These are phyloP conservation scores for Cygnus olor DNA, from an alignment of 2,797 vertebrate genomes.

Conservation along the genomic window DNA sequence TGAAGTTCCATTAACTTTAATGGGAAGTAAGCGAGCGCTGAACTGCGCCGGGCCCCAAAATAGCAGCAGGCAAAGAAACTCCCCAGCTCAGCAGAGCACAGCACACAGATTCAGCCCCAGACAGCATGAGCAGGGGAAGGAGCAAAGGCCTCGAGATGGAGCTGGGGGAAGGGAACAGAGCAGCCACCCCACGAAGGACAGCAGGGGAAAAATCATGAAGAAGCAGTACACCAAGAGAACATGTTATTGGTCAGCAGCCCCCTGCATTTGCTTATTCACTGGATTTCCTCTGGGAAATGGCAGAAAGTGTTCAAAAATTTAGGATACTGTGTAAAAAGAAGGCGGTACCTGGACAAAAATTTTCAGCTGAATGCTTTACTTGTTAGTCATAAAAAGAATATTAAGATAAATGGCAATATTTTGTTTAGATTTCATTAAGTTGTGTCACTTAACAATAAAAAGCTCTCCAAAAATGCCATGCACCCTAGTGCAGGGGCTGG, in stretches of 20 bases:
- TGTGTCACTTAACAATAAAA: background rate
- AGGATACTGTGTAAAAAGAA: background rate
- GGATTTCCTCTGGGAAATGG: background rate
- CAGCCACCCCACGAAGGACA: background rate
- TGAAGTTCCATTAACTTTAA: conserved; percentile 33
- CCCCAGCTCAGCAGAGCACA: conserved; percentile 11
- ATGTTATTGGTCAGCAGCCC: background rate
- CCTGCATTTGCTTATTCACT: background rate
- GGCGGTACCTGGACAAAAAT: background rate
- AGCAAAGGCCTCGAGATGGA: background rate
- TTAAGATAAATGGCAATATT: background rate
- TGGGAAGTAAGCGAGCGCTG: conserved; percentile 30
- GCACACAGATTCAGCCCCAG: background rate
- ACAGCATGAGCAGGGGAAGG: background rate
- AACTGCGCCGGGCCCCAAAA: conserved; percentile 31
- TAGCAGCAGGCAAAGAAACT: conserved; percentile 35
- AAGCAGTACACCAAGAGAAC: background rate
- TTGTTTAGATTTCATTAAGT: background rate
- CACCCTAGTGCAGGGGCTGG: background rate
- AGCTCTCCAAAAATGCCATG: background rate
- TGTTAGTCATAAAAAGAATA: background rate
- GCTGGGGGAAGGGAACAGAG: background rate
- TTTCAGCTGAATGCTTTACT: background rate
- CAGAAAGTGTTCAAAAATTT: background rate
- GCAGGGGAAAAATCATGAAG: background rate